Evolutionary conservation across 2,113 vertebrate species (phyloP).

Genomic region (Archocentrus centrarchus): DNA sequence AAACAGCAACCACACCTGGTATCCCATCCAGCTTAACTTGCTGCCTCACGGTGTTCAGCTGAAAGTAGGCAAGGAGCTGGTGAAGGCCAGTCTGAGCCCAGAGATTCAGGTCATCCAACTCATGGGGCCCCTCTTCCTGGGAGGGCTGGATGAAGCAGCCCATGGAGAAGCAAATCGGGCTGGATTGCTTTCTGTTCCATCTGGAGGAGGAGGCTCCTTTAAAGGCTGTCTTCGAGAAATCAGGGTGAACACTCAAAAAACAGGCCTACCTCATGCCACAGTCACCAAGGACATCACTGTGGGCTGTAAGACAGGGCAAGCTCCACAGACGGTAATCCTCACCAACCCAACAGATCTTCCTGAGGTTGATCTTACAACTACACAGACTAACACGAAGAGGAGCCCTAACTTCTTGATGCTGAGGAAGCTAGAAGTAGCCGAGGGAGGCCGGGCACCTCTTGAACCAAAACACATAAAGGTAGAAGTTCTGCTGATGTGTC

Average conservation of each 20-base stretch:
- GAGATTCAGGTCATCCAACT: constrained; percentile 73
- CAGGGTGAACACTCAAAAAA: constrained; percentile 79
- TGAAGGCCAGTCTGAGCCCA: constrained; percentile 71
- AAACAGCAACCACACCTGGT: constrained; percentile 82
- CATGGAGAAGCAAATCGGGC: constrained; percentile 70
- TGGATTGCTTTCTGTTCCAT: constrained; percentile 70
- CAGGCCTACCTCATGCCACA: constrained; percentile 81
- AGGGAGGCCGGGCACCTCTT: constrained; percentile 83
- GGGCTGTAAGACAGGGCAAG: constrained; percentile 79
- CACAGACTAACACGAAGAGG: constrained; percentile 43
- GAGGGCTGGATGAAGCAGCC: constrained; percentile 79
- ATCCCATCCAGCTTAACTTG: constrained; percentile 81
- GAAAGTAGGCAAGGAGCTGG: constrained; percentile 79
- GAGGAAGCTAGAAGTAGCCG: constrained; percentile 83
- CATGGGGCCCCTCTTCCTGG: constrained; percentile 83
- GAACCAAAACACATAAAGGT: constrained; percentile 85
- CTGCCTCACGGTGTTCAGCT: constrained; percentile 79
- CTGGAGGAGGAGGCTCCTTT: constrained; percentile 84
- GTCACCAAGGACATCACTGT: constrained; percentile 87
- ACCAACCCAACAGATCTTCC: background rate
- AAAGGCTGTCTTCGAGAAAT: constrained; percentile 88
- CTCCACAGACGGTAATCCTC: constrained; percentile 4
- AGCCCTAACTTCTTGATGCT: constrained; percentile 77
- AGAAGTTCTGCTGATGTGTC: background rate
- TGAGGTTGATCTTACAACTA: constrained; percentile 25